Conservation (phyloP, 2,113 vertebrate species). For the Phocoena sinus region DNA sequence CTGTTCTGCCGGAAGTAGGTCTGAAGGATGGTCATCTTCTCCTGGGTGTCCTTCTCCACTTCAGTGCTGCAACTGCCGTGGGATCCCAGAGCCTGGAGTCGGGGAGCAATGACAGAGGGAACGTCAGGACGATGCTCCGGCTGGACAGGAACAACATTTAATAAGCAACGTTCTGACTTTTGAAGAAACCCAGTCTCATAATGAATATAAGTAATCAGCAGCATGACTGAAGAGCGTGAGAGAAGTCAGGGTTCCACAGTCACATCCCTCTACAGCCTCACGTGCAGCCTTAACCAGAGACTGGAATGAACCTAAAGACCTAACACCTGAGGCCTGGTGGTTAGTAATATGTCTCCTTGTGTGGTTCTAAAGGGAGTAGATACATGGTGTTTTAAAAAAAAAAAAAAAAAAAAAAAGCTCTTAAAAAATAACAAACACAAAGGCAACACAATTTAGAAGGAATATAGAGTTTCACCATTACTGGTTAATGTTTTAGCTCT, state of each 20-base stretch:
- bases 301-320: not conserved
- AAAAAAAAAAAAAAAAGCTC: not conserved
- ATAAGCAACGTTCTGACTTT: not conserved
- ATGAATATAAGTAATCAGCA: not conserved
- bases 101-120: not conserved
- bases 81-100: constrained; percentile 90
- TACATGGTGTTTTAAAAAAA: not conserved
- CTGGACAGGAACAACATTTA: not conserved
- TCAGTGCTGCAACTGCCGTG: constrained; percentile 95
- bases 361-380: not conserved
- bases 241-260: not conserved
- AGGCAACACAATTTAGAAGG: not conserved
- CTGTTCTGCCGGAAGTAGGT: constrained; percentile 89
- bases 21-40: constrained; percentile 90
- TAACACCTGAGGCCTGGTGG: not conserved
- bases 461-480: not conserved
- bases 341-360: not conserved
- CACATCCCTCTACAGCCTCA: not conserved
- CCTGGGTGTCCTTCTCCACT: constrained; percentile 92
- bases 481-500: not conserved
- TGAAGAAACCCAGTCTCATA: not conserved
- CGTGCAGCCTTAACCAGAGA: not conserved
- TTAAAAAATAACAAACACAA: not conserved
- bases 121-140: not conserved
- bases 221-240: not conserved